These are phyloP conservation scores for Tympanoctomys barrerae DNA, from an alignment of 2,797 vertebrate genomes.

Conservation along the genomic window DNA sequence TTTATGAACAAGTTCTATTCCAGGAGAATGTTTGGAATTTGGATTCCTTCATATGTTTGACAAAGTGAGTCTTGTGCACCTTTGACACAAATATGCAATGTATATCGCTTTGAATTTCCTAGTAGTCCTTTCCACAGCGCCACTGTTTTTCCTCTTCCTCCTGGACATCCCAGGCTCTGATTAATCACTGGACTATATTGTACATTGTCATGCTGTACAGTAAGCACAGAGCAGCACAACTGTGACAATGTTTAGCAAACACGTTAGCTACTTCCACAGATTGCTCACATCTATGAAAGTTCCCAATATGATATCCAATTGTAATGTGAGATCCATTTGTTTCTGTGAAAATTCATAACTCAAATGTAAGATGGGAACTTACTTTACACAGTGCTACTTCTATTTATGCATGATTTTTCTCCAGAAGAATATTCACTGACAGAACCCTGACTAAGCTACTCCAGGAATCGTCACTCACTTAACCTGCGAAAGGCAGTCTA, in stretches of 20 bases:
- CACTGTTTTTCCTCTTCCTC: background rate
- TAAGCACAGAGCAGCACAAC: background rate
- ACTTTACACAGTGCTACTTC: background rate
- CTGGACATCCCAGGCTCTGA: background rate
- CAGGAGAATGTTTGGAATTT: background rate
- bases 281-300: background rate
- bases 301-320: background rate
- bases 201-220: background rate
- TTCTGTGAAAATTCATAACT: background rate
- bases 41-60: background rate
- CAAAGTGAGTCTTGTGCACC: background rate
- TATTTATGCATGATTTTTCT: background rate
- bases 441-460: constrained; percentile 16
- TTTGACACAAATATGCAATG: background rate
- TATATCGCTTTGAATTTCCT: background rate
- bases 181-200: background rate
- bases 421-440: constrained; percentile 42
- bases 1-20: background rate
- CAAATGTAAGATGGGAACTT: background rate
- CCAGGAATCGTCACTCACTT: constrained; percentile 39
- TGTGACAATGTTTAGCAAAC: background rate
- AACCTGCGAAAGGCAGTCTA: background rate
- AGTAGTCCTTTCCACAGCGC: background rate
- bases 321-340: background rate
- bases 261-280: background rate